Evolutionary conservation across 2,113 vertebrate species (phyloP).

Genomic region (Neogale vison): DNA sequence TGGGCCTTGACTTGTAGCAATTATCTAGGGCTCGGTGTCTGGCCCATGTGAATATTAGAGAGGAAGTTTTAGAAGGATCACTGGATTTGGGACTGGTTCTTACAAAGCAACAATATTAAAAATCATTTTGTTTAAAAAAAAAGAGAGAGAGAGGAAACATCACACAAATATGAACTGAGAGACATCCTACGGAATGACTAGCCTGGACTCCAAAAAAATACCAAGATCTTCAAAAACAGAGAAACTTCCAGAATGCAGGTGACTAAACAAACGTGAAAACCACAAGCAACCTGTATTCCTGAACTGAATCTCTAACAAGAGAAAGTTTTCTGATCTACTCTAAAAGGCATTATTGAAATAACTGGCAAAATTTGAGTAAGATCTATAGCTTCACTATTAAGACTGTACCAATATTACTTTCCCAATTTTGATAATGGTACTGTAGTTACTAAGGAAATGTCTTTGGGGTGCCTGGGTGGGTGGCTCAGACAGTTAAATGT

Average conservation of each 20-base stretch:
- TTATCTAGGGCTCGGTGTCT: too few species aligned
- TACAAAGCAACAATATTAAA: not conserved
- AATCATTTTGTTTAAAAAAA: too few species aligned
- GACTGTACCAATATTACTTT: not conserved
- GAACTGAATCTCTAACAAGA: not conserved
- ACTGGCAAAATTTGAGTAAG: not conserved
- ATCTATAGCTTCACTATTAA: not conserved
- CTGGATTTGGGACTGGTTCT: not conserved
- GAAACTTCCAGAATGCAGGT: not conserved
- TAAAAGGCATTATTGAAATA: not conserved
- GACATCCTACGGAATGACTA: not conserved
- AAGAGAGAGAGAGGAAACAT: too few species aligned
- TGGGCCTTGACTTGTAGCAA: not conserved
- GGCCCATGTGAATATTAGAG: not conserved
- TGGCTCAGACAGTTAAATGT: not conserved
- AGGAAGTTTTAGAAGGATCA: not conserved
- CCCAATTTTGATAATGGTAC: not conserved
- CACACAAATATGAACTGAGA: not conserved
- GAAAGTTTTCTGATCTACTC: not conserved
- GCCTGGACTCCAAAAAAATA: not conserved
- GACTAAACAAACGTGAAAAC: conserved; percentile 1
- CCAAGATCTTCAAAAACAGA: not conserved
- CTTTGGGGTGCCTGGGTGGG: not conserved
- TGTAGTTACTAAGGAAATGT: not conserved
- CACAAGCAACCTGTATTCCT: not conserved